Conservation (phyloP, 2,888 invertebrate genomes). For the Lasioglossum oenotherae region DNA sequence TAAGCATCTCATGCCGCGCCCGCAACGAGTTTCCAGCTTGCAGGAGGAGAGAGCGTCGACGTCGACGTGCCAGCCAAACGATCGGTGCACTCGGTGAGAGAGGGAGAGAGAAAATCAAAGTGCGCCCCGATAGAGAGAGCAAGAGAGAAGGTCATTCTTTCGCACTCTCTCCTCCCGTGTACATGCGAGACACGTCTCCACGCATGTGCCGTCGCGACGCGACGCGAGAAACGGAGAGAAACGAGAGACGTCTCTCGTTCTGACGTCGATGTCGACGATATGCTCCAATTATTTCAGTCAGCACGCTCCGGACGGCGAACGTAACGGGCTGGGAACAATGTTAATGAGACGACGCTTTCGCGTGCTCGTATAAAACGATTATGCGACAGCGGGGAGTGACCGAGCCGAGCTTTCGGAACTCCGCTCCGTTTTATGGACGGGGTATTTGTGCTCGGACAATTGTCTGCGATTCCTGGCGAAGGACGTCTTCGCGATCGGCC, state of each 20-base stretch:
- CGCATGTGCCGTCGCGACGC: conserved; percentile 36
- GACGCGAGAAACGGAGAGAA: conserved; percentile 12
- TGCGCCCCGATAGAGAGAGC: neutral
- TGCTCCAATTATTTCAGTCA: conserved; percentile 70
- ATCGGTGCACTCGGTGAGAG: conserved; percentile 54
- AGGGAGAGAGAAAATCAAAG: neutral
- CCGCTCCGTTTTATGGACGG: conserved; percentile 47
- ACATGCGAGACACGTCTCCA: neutral
- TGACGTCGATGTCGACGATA: conserved; percentile 59
- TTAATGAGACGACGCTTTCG: conserved; percentile 70
- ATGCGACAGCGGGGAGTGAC: conserved; percentile 48
- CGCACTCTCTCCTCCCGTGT: neutral
- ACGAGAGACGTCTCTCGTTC: conserved; percentile 41
- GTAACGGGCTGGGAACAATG: conserved; percentile 71
- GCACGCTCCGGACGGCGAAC: conserved; percentile 39
- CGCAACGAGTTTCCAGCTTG: conserved; percentile 45
- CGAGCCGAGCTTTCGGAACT: conserved; percentile 53
- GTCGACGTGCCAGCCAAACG: conserved; percentile 33
- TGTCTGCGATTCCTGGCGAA: conserved; percentile 15
- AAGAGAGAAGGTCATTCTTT: neutral
- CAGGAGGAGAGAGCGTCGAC: conserved; percentile 25
- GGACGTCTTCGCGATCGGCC: neutral
- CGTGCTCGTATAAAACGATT: conserved; percentile 32
- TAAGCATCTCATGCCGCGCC: conserved; percentile 59
- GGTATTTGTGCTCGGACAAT: conserved; percentile 47